These are phyloP conservation scores for Castor canadensis DNA, from an alignment of 2,113 vertebrate species.

Conservation along the genomic window DNA sequence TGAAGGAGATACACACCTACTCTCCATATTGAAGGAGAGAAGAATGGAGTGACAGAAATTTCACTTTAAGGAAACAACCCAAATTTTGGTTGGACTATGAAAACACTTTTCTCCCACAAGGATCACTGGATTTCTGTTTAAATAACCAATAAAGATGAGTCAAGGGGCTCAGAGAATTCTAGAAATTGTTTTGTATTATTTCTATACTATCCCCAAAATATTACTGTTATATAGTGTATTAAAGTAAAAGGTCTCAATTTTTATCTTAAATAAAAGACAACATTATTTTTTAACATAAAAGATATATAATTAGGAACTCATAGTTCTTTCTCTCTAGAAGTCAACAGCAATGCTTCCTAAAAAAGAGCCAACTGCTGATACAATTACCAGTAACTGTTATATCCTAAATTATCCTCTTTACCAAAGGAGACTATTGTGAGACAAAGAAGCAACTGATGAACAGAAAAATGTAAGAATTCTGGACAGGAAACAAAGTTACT, in stretches of 20 bases:
- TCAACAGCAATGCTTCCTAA: background rate
- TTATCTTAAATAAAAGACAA: slow-evolving; percentile 39
- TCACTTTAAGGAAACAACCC: slow-evolving; percentile 42
- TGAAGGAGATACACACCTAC: slow-evolving; percentile 22
- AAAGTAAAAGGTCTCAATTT: slow-evolving; percentile 14
- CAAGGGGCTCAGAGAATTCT: background rate
- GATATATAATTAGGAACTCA: background rate
- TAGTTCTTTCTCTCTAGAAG: background rate
- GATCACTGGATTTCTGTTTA: slow-evolving; percentile 39
- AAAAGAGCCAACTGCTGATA: slow-evolving; percentile 37
- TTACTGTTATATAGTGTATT: background rate
- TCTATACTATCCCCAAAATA: background rate
- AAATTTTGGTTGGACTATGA: background rate
- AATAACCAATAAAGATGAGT: slow-evolving; percentile 47
- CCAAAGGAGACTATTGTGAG: slow-evolving; percentile 25
- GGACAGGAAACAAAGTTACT: background rate
- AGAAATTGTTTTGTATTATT: background rate
- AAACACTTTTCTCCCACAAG: slow-evolving; percentile 28
- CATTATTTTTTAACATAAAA: slow-evolving; percentile 37
- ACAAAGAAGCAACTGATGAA: background rate
- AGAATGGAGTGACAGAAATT: slow-evolving; percentile 43
- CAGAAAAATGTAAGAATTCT: slow-evolving; percentile 4
- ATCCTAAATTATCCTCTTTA: slow-evolving; percentile 41
- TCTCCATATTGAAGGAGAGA: slow-evolving; percentile 15
- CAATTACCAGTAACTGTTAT: background rate